These are phyloP conservation scores for Melanotaenia parkinsoni DNA, from an alignment of 2,797 vertebrate species.

Conservation along the genomic window DNA sequence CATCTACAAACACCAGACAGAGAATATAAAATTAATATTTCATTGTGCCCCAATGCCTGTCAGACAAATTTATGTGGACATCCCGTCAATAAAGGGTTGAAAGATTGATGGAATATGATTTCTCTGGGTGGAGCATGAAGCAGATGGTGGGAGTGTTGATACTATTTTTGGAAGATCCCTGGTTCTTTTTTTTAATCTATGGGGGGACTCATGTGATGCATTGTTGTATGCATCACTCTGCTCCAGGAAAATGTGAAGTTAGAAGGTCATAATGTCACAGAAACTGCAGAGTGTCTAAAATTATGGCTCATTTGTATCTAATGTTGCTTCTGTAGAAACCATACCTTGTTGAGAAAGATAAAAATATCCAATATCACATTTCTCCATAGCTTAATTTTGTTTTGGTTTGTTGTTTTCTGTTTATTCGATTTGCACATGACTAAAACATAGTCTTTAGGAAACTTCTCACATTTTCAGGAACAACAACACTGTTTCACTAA, in stretches of 20 bases:
- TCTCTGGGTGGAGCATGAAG: slow-evolving; percentile 73
- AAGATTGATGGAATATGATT: slow-evolving; percentile 83
- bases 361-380: neutral
- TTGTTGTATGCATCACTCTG: slow-evolving; percentile 58
- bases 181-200: slow-evolving; percentile 66
- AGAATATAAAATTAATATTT: slow-evolving; percentile 82
- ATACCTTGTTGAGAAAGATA: neutral
- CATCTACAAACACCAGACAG: slow-evolving; percentile 60
- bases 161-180: slow-evolving; percentile 78
- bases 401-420: neutral
- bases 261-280: slow-evolving; percentile 41
- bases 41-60: slow-evolving; percentile 68
- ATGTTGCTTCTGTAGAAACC: neutral
- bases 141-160: slow-evolving; percentile 75
- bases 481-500: neutral
- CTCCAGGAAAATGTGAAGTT: slow-evolving; percentile 55
- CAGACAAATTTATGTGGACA: slow-evolving; percentile 84
- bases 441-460: neutral
- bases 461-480: neutral
- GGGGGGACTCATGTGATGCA: slow-evolving; percentile 58
- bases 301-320: neutral
- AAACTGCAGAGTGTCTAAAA: slow-evolving; percentile 31
- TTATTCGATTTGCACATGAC: neutral
- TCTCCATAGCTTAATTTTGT: neutral
- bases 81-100: slow-evolving; percentile 81